Evolutionary conservation across 2,797 vertebrate species (phyloP), one percentile per base, ranked within the genome.

Genomic region (Notoglanidium macrostoma): DNA sequence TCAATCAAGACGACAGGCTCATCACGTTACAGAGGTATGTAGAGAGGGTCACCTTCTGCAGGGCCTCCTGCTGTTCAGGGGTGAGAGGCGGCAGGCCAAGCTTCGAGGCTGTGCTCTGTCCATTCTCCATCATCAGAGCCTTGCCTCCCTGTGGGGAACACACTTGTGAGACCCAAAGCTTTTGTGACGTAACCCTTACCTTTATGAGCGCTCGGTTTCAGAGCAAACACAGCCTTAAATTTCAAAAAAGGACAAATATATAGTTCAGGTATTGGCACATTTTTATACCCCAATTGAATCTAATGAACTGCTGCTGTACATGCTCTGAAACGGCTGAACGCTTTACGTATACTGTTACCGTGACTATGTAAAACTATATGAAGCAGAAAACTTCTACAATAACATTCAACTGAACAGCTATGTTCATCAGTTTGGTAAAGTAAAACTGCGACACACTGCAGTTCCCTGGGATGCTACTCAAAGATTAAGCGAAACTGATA

Each of bases 1-100:
- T 63, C 21, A 12, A 23, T 35, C 17, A 40, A 79, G 32, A 19
- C 14, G 32, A 57, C 19, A 59, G 19, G 7, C 55, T 4, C n/a
- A 21, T 21, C 1, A 1, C 32, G 14, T 78, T 35, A 44, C 65
- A 79, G 4, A n/a, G 21, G 19, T 17, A 9, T 7, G 17, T 79
- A 26, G 32, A 32, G 17, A 19, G 2, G 29, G 94, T 95, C 92
- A 98, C 98, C 94, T 96, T 98, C 93, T 98, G 98, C 83, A 98
- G 96, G 80, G 98, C 97, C 94, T 98, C 98, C 94, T 98, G 97
- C 94, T 98, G 98, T 92, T 97, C 96, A 0, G 96, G 96, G 80
- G 97, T 98, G 91, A 98, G 97, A 40, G 97, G 96, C 29, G 97
- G 97, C 90, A 98, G 96, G 84, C 98, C 98, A 92, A 98, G 95